These are phyloP conservation scores for Pseudococcus viburni DNA, from an alignment of 2,888 invertebrate genomes.

Conservation along the genomic window DNA sequence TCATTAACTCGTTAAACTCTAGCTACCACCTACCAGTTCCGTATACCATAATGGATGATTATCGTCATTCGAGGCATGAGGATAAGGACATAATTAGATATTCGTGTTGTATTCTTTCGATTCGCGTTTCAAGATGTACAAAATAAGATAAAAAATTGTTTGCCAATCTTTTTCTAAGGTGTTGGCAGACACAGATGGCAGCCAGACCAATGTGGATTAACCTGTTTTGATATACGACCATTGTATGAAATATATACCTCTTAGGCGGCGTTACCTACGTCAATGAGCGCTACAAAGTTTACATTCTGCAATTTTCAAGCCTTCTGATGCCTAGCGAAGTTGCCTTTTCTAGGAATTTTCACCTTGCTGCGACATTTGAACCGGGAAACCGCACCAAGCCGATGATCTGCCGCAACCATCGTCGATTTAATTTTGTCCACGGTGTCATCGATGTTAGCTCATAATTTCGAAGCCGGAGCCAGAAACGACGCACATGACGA, in stretches of 20 bases:
- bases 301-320: not conserved
- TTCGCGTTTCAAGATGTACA: not conserved
- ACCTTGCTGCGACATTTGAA: not conserved
- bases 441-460: slow-evolving; percentile 11
- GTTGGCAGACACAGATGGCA: not conserved
- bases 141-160: slow-evolving; percentile 9
- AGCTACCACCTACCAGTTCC: not conserved
- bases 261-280: slow-evolving; percentile 19
- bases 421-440: slow-evolving; percentile 6
- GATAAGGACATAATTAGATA: not conserved
- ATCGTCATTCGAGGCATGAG: not conserved
- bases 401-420: not conserved
- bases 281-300: not conserved
- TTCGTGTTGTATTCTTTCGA: not conserved
- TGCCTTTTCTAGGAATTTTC: not conserved
- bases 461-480: slow-evolving; percentile 6
- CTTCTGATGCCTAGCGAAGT: not conserved
- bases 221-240: not conserved
- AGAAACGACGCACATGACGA: slow-evolving; percentile 32
- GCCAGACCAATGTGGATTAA: slow-evolving; percentile 7
- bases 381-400: not conserved
- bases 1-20: not conserved
- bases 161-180: not conserved
- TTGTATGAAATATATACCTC: not conserved
- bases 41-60: not conserved